Percentiles rank a stretch among this genome's conserved stretches.
Conservation (phyloP, 2,113 vertebrate species). For the Megaceryle torquata region DNA sequence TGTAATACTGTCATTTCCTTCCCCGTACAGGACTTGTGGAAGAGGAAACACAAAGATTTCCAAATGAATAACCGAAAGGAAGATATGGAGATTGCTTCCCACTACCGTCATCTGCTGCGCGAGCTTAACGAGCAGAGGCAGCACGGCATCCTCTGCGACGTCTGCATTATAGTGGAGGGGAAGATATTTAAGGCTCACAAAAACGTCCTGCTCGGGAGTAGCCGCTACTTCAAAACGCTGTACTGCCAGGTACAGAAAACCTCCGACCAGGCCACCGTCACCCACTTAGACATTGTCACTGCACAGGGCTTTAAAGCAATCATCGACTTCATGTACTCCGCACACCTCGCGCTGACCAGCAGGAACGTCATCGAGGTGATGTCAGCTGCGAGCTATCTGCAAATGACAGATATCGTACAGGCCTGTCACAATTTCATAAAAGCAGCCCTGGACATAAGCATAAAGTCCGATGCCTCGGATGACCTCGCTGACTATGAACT, state of each 20-base stretch:
- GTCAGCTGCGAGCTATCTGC: constrained; percentile 97
- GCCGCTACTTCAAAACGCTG: constrained; percentile 97
- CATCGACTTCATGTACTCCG: constrained; percentile 99
- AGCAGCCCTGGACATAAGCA: constrained; percentile 96
- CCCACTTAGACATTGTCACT: constrained; percentile 96
- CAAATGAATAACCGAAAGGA: constrained; percentile 97
- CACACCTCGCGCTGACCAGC: constrained; percentile 94
- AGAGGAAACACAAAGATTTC: constrained; percentile 77
- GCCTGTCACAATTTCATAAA: constrained; percentile 98
- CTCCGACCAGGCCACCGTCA: constrained; percentile 91
- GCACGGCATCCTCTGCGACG: constrained; percentile 95
- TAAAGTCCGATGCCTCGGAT: constrained; percentile 91
- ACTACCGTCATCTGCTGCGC: constrained; percentile 94
- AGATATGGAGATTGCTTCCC: constrained; percentile 98
- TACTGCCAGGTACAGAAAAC: constrained; percentile 98
- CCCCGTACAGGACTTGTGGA: constrained; percentile 77
- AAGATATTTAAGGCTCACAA: constrained; percentile 98
- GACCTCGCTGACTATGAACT: constrained; percentile 90
- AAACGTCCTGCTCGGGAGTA: constrained; percentile 95
- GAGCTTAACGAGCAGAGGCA: constrained; percentile 97
- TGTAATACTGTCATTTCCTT: neutral
- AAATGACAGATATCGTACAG: constrained; percentile 98
- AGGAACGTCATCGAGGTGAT: constrained; percentile 98
- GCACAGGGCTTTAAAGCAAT: constrained; percentile 97
- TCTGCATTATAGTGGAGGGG: constrained; percentile 93